These are phyloP conservation scores for Eupsittula cactorum DNA, from an alignment of 2,113 vertebrate genomes.

Conservation along the genomic window DNA sequence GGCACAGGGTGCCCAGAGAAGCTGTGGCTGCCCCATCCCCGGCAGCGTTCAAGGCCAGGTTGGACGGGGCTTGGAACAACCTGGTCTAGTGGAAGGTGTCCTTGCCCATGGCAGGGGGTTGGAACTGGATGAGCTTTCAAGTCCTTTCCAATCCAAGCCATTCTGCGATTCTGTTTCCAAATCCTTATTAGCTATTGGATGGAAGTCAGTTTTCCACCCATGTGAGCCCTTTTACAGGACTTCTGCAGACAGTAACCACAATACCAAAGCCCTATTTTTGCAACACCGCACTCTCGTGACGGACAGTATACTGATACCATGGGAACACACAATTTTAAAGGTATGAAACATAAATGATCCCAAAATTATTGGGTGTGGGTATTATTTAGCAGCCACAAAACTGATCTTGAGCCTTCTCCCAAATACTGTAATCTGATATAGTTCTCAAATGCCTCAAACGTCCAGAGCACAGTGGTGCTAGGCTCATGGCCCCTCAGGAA, in stretches of 20 bases:
- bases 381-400: neutral
- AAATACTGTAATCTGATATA: neutral
- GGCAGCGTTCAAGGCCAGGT: neutral
- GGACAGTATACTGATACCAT: neutral
- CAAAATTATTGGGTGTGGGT: neutral
- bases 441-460: neutral
- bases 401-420: neutral
- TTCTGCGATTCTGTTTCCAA: neutral
- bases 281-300: neutral
- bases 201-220: neutral
- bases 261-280: neutral
- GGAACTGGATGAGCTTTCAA: neutral
- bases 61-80: neutral
- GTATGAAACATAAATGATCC: neutral
- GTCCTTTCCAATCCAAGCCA: neutral
- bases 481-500: accelerated
- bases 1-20: neutral
- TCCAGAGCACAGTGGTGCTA: neutral
- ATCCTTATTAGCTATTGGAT: neutral
- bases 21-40: neutral
- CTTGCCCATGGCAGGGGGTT: neutral
- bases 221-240: neutral
- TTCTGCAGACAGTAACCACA: neutral
- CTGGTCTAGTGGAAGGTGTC: neutral
- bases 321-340: neutral